Evolutionary conservation across 2,797 vertebrate species (phyloP).

Genomic region (Sebastes steindachneri): DNA sequence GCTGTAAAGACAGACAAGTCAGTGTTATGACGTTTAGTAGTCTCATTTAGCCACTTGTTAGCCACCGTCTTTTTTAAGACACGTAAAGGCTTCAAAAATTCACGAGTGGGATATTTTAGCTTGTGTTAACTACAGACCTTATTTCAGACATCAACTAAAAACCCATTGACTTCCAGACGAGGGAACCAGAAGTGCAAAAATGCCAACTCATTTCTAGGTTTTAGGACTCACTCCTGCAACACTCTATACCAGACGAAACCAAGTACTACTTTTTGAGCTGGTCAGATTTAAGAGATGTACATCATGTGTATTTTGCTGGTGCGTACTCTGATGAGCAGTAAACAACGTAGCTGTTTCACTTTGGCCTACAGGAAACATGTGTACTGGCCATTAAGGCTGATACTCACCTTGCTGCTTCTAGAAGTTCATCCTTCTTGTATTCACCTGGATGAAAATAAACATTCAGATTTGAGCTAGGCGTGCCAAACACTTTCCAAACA

Average conservation of each 20-base stretch:
- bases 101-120: too few relatives aligned
- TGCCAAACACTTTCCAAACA: not conserved
- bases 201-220: not conserved
- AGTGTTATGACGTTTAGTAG: too few relatives aligned
- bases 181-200: not conserved
- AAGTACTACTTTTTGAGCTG: not conserved
- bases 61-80: too few relatives aligned
- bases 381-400: not conserved
- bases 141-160: too few relatives aligned
- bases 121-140: too few relatives aligned
- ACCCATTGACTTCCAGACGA: too few relatives aligned
- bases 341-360: not conserved
- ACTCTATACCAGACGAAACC: not conserved
- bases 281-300: not conserved
- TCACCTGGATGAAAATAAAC: constrained; percentile 92
- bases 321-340: not conserved
- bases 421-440: constrained; percentile 99
- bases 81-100: too few relatives aligned
- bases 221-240: not conserved
- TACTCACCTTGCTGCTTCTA: constrained; percentile 98
- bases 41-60: too few relatives aligned
- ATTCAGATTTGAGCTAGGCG: constrained; percentile 73
- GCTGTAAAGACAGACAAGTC: too few relatives aligned
- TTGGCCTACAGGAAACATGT: not conserved
- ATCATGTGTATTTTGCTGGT: not conserved